These are phyloP conservation scores for Hirtodrosophila confusa DNA, from an alignment of 2,888 invertebrate species.

Conservation along the genomic window DNA sequence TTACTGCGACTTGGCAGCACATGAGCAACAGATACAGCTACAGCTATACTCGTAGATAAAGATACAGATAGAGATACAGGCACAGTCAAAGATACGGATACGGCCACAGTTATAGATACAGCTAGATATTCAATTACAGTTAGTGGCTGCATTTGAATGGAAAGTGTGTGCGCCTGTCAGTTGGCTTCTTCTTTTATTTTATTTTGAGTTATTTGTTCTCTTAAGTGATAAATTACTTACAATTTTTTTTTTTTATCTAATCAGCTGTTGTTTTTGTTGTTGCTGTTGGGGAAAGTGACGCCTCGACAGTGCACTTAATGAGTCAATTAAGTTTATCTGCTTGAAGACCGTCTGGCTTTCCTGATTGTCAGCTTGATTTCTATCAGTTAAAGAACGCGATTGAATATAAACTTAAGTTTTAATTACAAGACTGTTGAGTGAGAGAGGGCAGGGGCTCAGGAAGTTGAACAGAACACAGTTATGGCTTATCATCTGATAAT, in stretches of 20 bases:
- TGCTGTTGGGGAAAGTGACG: conserved; percentile 34
- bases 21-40: not conserved
- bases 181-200: conserved; percentile 1
- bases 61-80: not conserved
- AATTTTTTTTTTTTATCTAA: conserved; percentile 67
- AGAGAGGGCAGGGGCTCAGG: not conserved
- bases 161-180: conserved; percentile 2
- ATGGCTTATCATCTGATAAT: conserved; percentile 14
- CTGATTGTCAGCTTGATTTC: conserved; percentile 26
- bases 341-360: conserved; percentile 4
- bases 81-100: not conserved
- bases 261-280: conserved; percentile 34
- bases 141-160: conserved; percentile 1
- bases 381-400: conserved; percentile 41
- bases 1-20: not conserved
- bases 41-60: not conserved
- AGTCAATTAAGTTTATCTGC: conserved; percentile 66
- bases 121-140: conserved; percentile 20
- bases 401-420: conserved; percentile 44
- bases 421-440: conserved; percentile 17
- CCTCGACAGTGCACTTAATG: conserved; percentile 55
- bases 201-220: conserved; percentile 35
- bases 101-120: conserved; percentile 9
- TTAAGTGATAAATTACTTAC: conserved; percentile 60
- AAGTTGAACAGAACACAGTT: conserved; percentile 1